Evolutionary conservation across 2,888 invertebrate genomes (phyloP), one percentile per base, ranked within the genome.

Genomic region (Drosophila niveifrons): DNA sequence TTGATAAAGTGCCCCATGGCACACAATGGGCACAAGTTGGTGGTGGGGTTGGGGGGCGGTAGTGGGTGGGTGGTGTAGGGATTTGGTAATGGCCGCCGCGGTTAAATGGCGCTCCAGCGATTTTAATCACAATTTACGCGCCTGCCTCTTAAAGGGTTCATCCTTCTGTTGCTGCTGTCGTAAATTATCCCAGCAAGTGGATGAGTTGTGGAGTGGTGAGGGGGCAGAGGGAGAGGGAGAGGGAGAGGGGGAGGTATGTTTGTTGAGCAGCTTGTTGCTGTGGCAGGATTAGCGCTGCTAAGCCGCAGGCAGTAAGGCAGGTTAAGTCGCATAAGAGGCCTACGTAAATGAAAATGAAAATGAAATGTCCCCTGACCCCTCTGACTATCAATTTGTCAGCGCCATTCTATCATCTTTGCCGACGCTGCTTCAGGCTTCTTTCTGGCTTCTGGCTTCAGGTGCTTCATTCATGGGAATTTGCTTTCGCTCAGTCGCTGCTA

Each of bases 91-190:
- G 86, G 89, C 73, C 88, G 89, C 72, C 87, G 90, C 88, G 88
- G 89, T 90, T 89, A 82, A 89, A 88, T 89, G 88, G 88, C 78
- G 86, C 75, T 86, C 76, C 86, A 88, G 80, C 88, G 86, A 86
- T 87, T 87, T 84, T 80, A 86, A 88, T 88, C 85, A 86, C 86
- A 85, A 88, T 88, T 88, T 88, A 81, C 86, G 81, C 78, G 68
- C 61, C 48, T 36, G 41, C 4, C 36, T 50, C 51, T 50, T 53
- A 83, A 82, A 80, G 80, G 72, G 73, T 84, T 80, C 66, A 50
- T 66, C 31, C 23, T 23, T 23, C 6, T 23, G 23, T 6, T 53
- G 41, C 57, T 46, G 63, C 66, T 47, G 51, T 44, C 80, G 79
- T 84, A 84, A 81, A 84, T 81, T 81, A 81, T 76, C 68, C 53